Percentiles rank a stretch among this genome's conserved stretches.
phyloP scores from a whole-genome alignment of 2,888 invertebrate species.

The Oscheius sp. region DNA sequence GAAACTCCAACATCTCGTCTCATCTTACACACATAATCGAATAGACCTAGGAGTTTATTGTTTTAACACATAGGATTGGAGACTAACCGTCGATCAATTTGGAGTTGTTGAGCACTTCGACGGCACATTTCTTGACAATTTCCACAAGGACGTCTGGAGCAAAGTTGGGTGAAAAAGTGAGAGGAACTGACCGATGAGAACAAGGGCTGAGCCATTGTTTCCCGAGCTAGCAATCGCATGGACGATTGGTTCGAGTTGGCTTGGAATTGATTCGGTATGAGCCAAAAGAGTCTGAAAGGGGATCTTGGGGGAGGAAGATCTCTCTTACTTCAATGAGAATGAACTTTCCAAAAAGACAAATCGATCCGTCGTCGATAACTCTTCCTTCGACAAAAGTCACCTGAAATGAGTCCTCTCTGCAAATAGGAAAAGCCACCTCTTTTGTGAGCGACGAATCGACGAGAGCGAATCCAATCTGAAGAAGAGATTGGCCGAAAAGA shows the following conservation, averaged over 20 bases:
- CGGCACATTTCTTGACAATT: constrained; percentile 44
- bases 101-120: constrained; percentile 53
- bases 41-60: constrained; percentile 23
- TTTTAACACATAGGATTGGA: not conserved
- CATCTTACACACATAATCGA: constrained; percentile 50
- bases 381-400: constrained; percentile 40
- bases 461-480: not conserved
- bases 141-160: constrained; percentile 48
- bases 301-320: not conserved
- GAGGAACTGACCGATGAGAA: constrained; percentile 54
- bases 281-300: constrained; percentile 3
- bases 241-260: constrained; percentile 38
- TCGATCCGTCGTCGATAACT: constrained; percentile 42
- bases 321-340: constrained; percentile 22
- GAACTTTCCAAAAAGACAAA: constrained; percentile 39
- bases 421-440: constrained; percentile 29
- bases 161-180: not conserved
- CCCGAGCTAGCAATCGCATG: constrained; percentile 43
- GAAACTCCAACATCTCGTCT: constrained; percentile 53
- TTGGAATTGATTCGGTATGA: constrained; percentile 29
- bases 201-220: constrained; percentile 42
- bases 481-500: constrained; percentile 4
- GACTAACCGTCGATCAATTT: constrained; percentile 39
- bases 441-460: not conserved
- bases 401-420: too few relatives aligned